Conservation (phyloP, 2,113 vertebrate species). For the Telmatochromis brachygnathus region DNA sequence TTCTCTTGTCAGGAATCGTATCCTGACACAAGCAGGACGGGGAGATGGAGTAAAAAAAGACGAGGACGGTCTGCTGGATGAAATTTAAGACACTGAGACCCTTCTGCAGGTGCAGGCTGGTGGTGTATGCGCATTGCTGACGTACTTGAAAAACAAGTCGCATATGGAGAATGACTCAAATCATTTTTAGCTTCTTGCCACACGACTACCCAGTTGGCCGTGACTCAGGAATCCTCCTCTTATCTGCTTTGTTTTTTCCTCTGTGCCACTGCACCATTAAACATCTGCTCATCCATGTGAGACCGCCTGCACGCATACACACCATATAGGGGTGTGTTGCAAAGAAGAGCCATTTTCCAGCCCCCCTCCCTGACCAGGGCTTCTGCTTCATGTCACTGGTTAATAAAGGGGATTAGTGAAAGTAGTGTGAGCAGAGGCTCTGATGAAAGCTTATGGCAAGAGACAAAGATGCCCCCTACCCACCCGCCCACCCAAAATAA, state of each 20-base stretch:
- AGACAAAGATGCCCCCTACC: background rate
- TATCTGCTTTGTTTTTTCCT: background rate
- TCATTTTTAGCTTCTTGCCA: constrained; percentile 50
- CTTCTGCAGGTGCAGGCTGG: constrained; percentile 49
- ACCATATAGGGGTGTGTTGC: background rate
- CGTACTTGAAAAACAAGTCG: constrained; percentile 59
- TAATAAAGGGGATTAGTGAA: constrained; percentile 43
- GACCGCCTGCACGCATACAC: background rate
- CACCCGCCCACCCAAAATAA: background rate
- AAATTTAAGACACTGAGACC: constrained; percentile 33
- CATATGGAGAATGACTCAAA: constrained; percentile 66
- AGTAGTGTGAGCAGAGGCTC: constrained; percentile 13
- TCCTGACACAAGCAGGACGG: constrained; percentile 17
- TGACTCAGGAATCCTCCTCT: constrained; percentile 23
- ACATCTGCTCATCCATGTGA: background rate
- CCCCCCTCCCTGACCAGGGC: background rate
- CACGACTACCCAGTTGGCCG: constrained; percentile 9
- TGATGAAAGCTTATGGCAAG: constrained; percentile 36
- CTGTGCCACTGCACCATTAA: constrained; percentile 32
- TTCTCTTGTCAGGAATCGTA: constrained; percentile 3
- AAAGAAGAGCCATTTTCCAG: background rate
- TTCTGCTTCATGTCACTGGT: constrained; percentile 4
- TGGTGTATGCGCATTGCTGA: constrained; percentile 49
- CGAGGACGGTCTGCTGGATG: constrained; percentile 1
- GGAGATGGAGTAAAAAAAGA: background rate